Evolutionary conservation across 1,140 invertebrate species (phyloP), one percentile per base, ranked within the genome.

Genomic region (Zeugodacus cucurbitae): DNA sequence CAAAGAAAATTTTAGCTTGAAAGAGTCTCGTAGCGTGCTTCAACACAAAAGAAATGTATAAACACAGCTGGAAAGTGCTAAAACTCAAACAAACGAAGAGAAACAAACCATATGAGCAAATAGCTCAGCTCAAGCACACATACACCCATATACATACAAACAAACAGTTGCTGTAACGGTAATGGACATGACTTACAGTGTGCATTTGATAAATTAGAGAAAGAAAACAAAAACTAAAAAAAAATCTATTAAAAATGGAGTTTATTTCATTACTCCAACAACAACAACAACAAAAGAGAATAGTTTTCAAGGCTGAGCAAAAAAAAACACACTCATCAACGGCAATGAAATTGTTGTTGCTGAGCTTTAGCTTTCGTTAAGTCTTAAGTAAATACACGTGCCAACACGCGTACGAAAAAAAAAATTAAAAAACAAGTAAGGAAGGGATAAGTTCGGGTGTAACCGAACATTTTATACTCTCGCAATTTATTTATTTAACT

Each of bases 291-390:
- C 8, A 87, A 29, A 26, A 64, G 48, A 5, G 3, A 59, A n/a
- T n/a, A n/a, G 17, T 20, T 57, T 86, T 86, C 54, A 86, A 57
- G 58, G 58, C 48, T 86, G 26, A 34, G 59, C 32, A 58, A 62
- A 48, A 48, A 44, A 29, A 62, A 48, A 48, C 64, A 29, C 67
- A 54, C 7, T 54, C 2, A 29, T 54, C 17, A 54, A 3, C 10
- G 67, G 64, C 8, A 87, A 87, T 87, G 64, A 64, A 44, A 70
- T 29, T 70, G 41, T 70, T 87, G 87, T 70, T 70, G 10, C 2
- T 70, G n/a, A 26, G 67, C 7, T 70, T n/a, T 54, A 26, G 59
- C 41, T 64, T 87, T 48, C 17, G 48, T 57, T 87, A 14, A 59
- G 14, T 14, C 32, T 11, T 29, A 32, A 48, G 62, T 41, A 70